Evolutionary conservation across 1,140 invertebrate genomes (phyloP).

Genomic region (Drosophila mauritiana): DNA sequence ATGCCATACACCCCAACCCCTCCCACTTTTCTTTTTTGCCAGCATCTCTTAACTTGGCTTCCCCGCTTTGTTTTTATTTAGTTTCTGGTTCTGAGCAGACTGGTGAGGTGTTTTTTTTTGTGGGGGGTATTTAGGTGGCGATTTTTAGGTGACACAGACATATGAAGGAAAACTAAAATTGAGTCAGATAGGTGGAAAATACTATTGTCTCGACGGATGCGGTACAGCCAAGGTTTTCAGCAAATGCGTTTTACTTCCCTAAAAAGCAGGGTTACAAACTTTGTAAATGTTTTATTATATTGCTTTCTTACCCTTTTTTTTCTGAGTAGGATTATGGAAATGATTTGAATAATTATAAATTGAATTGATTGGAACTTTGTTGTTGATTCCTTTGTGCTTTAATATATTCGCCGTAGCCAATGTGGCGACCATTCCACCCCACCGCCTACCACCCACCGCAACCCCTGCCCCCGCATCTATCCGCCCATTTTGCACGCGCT

Average conservation of each 20-base stretch:
- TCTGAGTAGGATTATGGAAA: constrained; percentile 19
- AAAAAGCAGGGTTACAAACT: neutral
- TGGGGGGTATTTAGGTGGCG: neutral
- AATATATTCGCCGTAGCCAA: constrained; percentile 22
- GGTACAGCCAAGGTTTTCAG: constrained; percentile 35
- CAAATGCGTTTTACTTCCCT: constrained; percentile 47
- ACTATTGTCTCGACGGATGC: constrained; percentile 20
- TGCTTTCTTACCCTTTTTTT: neutral
- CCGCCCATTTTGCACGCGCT: constrained; percentile 10
- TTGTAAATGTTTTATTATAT: too few relatives aligned
- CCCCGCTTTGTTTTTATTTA: constrained; percentile 31
- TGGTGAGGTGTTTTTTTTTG: neutral
- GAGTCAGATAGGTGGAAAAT: constrained; percentile 46
- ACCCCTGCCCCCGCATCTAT: neutral
- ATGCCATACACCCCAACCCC: neutral
- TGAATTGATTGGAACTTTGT: constrained; percentile 11
- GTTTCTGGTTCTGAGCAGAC: constrained; percentile 56
- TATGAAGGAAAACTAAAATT: constrained; percentile 64
- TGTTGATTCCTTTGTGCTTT: constrained; percentile 12
- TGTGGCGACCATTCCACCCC: constrained; percentile 15
- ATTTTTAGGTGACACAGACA: constrained; percentile 6
- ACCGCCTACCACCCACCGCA: neutral
- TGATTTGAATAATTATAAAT: constrained; percentile 3
- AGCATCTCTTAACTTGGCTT: constrained; percentile 17
- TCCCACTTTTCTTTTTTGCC: constrained; percentile 7